Evolutionary conservation across 1,140 invertebrate genomes (phyloP), one percentile per base, ranked within the genome.

Genomic region (Heliconius eleuchia): DNA sequence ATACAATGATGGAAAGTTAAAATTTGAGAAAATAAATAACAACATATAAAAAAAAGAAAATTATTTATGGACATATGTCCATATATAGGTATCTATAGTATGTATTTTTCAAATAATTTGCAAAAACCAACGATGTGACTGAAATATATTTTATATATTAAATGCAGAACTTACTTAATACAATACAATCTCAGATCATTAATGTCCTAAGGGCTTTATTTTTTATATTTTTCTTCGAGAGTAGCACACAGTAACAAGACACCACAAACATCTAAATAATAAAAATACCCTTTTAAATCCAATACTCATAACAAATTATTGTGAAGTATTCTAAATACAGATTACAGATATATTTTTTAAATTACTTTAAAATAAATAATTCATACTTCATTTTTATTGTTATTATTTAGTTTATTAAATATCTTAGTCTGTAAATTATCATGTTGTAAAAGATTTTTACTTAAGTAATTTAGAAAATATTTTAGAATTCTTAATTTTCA

Each of bases 281-380:
- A 76, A 78, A 82, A 82, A 82, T 82, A 82, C 81, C 81, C 81
- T 82, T 23, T 79, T 76, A 82, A 52, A 82, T 82, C 81, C 81
- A 82, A 79, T 75, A 76, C 9, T 72, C 27, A 30, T 30, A 66
- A 66, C 27, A 66, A 66, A 30, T 30, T 66, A 66, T 66, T 66
- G 13, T 66, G 27, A 23, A 66, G 11, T 66, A 66, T 66, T 66
- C 60, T 66, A 30, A 3, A 66, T 30, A 66, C 9, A 66, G 60
- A 30, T 66, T 30, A 66, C 16, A 60, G 5, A 66, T 66, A 66
- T 66, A 66, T 30, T 66, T 66, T 66, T 13, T 23, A 66, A 66
- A 13, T 66, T 57, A 50, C 1, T 57, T 57, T 6, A 9, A n/a
- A n/a, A 23, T n/a, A 1, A 57, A 57, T 57, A 23, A 57, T 57